Evolutionary conservation across 2,888 invertebrate species (phyloP), one percentile per base, ranked within the genome.

Genomic region (Pseudolycoriella hygida): DNA sequence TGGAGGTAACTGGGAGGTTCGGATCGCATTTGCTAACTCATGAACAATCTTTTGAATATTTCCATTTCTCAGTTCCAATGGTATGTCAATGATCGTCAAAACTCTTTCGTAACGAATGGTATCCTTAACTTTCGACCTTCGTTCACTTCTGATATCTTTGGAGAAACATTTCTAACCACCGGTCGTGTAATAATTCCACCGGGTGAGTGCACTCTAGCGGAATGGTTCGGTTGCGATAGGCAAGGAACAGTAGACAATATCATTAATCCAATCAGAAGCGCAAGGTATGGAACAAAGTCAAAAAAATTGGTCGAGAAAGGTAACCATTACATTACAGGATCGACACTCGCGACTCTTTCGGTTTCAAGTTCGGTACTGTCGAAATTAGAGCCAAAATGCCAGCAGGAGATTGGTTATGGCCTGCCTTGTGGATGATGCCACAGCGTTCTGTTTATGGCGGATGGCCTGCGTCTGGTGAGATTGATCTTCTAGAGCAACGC

Each of bases 391-490:
- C 80, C 2, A 77, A 76, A 58, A 64, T 77, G 66, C 80, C 82
- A 2, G 66, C 70, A 30, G 82, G 81, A 15, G 80, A 81, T 59
- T 80, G 80, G 80, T 32, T 53, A 8, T 49, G 52, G 50, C 53
- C 53, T 41, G 79, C 80, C 20, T 72, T 81, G 51, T 80, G 80
- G 80, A 57, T 81, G 60, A 15, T 40, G 18, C 18, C 18, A 8
- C 1, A 65, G 1, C 58, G 68, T 56, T 75, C 76, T 54, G 58
- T 58, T 0, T 82, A 82, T 57, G 79, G 80, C 2, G 60, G 64
- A 1, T 81, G 80, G 80, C 80, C 80, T 1, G 58, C 73, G 3
- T 80, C 79, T 17, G 82, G 81, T 4, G 80, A 81, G 64, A 80
- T 82, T 48, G 80, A 81, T 56, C 59, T 83, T 32, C 63, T 73